Conservation (phyloP, 1,140 invertebrate species). For the Popillia japonica region DNA sequence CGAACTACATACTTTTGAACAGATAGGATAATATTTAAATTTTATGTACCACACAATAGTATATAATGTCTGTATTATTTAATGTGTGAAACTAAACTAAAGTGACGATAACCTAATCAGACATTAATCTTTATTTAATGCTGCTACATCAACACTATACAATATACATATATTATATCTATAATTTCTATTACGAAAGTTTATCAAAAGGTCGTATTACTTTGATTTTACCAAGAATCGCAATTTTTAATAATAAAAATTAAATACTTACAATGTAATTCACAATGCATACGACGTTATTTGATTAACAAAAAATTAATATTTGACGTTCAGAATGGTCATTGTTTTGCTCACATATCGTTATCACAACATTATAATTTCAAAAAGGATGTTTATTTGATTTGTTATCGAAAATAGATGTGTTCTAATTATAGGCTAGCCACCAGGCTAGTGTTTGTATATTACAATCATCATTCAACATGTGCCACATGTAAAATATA, state of each 20-base stretch:
- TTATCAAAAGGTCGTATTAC: background rate
- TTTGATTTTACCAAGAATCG: background rate
- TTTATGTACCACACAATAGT: too few relatives aligned
- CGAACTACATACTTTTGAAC: too few relatives aligned
- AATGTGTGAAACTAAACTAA: too few relatives aligned
- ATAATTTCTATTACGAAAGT: background rate
- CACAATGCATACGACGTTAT: background rate
- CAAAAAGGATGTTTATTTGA: conserved; percentile 22
- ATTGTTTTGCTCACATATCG: conserved; percentile 4
- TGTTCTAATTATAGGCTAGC: conserved; percentile 26
- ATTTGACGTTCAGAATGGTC: background rate
- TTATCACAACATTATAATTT: background rate
- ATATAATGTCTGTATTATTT: too few relatives aligned
- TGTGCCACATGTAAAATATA: background rate
- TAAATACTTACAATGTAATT: background rate
- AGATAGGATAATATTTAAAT: too few relatives aligned
- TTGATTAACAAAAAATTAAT: background rate
- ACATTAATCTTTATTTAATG: too few relatives aligned
- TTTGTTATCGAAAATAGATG: conserved; percentile 24
- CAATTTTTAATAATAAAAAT: background rate
- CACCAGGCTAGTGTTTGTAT: background rate
- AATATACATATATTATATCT: background rate
- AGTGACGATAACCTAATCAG: too few relatives aligned
- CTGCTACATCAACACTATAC: too few relatives aligned
- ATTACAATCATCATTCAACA: background rate